Conservation (phyloP, 2,113 vertebrate genomes). For the Lasiurus cinereus region DNA sequence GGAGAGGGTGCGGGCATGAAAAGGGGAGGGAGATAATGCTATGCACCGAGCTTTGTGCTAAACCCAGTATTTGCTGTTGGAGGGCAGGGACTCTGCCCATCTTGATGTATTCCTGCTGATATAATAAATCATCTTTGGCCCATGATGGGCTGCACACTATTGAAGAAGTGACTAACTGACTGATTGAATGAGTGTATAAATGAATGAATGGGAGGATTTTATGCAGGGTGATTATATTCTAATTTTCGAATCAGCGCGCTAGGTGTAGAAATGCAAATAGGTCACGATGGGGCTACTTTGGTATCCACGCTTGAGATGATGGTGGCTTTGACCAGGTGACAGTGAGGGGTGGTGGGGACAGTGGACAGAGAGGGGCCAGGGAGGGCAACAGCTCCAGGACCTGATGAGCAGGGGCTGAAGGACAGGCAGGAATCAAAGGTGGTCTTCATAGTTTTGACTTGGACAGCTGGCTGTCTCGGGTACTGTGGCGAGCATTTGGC, state of each 20-base stretch:
- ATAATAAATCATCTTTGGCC: neutral
- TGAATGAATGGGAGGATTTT: neutral
- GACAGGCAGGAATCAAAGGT: neutral
- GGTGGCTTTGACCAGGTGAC: neutral
- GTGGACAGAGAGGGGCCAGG: neutral
- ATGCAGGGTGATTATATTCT: neutral
- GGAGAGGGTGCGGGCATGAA: neutral
- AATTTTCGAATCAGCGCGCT: neutral
- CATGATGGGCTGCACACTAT: neutral
- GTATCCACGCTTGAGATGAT: neutral
- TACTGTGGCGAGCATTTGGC: too few relatives aligned
- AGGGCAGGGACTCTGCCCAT: neutral
- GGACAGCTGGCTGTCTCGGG: too few relatives aligned
- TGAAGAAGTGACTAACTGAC: neutral
- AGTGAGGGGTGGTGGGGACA: neutral
- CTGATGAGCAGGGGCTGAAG: neutral
- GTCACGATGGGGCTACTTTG: accelerated
- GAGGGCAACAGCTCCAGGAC: neutral
- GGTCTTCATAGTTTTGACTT: neutral
- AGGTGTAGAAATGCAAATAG: neutral
- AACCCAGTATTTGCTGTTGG: neutral
- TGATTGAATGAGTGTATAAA: neutral
- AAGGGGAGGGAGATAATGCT: neutral
- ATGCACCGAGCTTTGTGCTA: neutral
- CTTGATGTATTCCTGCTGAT: neutral